Percentiles rank a stretch among this genome's conserved stretches.
Conservation (phyloP, 2,888 invertebrate genomes). For the Drosophila nigritarsus region DNA sequence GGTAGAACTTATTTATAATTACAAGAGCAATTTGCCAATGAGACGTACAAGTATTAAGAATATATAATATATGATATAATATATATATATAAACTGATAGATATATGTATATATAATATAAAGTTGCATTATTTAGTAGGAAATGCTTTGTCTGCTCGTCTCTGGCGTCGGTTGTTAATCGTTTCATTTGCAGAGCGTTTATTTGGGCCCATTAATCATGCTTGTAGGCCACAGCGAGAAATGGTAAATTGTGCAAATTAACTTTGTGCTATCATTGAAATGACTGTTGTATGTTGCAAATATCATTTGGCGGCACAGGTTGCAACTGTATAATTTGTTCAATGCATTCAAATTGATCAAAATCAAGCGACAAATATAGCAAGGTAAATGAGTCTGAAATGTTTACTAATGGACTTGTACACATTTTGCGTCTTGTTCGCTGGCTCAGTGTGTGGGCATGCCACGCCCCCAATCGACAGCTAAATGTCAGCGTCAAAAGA, state of each 20-base stretch:
- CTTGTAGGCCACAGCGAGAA: not conserved
- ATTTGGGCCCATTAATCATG: constrained; percentile 51
- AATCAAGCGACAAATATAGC: too few species aligned
- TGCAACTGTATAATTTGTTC: constrained; percentile 16
- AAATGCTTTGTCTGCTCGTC: constrained; percentile 38
- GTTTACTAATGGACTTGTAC: too few species aligned
- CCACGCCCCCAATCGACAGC: constrained; percentile 16
- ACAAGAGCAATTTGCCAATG: not conserved
- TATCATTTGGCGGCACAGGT: constrained; percentile 23
- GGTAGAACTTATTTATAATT: not conserved
- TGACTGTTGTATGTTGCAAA: constrained; percentile 26
- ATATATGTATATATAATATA: not conserved
- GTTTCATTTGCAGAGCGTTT: constrained; percentile 41
- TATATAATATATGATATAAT: not conserved
- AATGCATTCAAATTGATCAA: constrained; percentile 1
- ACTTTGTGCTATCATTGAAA: constrained; percentile 17
- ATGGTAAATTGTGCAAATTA: constrained; percentile 15
- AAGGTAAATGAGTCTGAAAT: too few species aligned
- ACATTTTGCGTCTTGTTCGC: constrained; percentile 41
- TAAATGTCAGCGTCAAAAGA: constrained; percentile 37
- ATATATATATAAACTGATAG: not conserved
- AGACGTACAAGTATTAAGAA: fast-evolving
- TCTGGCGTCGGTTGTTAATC: constrained; percentile 37
- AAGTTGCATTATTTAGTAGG: constrained; percentile 23
- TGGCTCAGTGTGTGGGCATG: constrained; percentile 21